Base-by-base conservation (phyloP, 2,113 vertebrate genomes). In the Microcebus griseorufus region DNA sequence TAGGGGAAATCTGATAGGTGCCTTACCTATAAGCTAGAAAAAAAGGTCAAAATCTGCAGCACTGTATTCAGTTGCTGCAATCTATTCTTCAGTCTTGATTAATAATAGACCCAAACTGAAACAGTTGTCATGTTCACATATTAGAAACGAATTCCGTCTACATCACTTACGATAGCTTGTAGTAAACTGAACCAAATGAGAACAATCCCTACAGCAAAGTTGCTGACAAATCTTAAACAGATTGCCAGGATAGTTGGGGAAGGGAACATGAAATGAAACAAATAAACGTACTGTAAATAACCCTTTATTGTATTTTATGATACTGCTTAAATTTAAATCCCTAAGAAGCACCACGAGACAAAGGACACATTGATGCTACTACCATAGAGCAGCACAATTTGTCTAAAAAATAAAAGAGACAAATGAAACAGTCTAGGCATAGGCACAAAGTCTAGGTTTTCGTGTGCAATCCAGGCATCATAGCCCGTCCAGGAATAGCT, bases 321-420 rank as follows among this genome's bases (percentile, higher is more conserved):
- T 55, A 32, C 65, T 67, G 18, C 65, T 80, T 84, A 53, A 72
- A 90, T 87, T 82, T 79, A 95, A 88, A 88, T 94, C 53, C 64
- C 65, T 84, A 86, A 72, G 67, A 76, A 88, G 39, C n/a, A 17
- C 32, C 85, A 25, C 6, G 27, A 86, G 79, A 78, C 85, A 88
- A 65, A 88, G 62, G 45, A 58, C 67, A n/a, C 18, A 34, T 12
- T 70, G 55, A 62, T 64, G 62, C 67, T 75, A 20, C 70, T 72
- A 67, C n/a, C 45, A 4, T 64, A 12, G 60, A 80, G 37, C 72
- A 95, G 70, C 53, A 81, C 51, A 39, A 25, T 53, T 48, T 89
- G 20, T 69, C 32, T 62, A 37, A 42, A 85, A 97, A 94, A 70
- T 27, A 84, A 91, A 39, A 67, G 76, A 93, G 39, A 90, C n/a